Conservation (phyloP, 2,797 vertebrate genomes). For the Ctenopoma multispine region DNA sequence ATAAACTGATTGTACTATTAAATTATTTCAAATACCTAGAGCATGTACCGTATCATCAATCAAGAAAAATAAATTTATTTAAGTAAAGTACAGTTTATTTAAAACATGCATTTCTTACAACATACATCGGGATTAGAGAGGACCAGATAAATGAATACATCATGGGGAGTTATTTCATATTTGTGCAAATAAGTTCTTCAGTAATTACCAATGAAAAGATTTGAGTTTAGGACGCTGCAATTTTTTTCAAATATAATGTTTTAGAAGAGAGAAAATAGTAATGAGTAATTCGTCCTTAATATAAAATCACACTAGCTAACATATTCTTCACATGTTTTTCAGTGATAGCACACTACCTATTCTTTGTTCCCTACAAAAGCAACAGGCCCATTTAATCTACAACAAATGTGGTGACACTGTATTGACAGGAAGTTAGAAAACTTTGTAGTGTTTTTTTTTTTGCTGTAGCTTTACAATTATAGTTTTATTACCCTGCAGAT, state of each 20-base stretch:
- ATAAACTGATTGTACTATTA: conserved; percentile 44
- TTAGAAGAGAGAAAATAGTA: not conserved
- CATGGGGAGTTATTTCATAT: not conserved
- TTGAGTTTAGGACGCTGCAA: not conserved
- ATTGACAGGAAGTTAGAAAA: too few species aligned
- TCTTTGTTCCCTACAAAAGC: not conserved
- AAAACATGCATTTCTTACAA: too few species aligned
- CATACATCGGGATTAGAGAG: not conserved
- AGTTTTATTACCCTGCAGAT: not conserved
- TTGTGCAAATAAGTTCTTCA: too few species aligned
- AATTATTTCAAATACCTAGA: not conserved
- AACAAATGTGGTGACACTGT: too few species aligned
- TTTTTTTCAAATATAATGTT: not conserved
- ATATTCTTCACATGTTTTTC: not conserved
- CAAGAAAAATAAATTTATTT: not conserved
- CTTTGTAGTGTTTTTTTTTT: too few species aligned
- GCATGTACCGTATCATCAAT: not conserved
- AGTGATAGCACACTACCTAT: too few species aligned
- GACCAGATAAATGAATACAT: not conserved
- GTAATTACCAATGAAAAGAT: not conserved
- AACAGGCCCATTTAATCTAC: too few species aligned
- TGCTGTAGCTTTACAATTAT: too few species aligned
- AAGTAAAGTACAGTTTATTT: not conserved
- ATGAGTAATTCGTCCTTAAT: not conserved
- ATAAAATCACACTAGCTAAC: not conserved